Percentiles rank a stretch among this genome's conserved stretches.
Evolutionary conservation across 2,797 vertebrate species (phyloP).

Genomic region (Galaxias olidus): DNA sequence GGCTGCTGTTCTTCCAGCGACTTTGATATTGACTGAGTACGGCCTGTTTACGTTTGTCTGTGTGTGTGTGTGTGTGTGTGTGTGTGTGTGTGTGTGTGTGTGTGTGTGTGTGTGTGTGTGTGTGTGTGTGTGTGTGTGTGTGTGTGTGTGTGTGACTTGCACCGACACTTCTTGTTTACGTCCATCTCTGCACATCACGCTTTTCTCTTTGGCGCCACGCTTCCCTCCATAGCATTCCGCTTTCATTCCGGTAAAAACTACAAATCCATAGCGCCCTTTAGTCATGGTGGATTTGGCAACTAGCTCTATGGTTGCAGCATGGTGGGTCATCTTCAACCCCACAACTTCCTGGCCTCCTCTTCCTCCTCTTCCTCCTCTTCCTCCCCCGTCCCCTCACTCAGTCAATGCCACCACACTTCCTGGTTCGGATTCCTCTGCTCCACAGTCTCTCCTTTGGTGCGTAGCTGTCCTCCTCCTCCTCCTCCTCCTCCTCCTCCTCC

Average conservation of each 20-base stretch:
- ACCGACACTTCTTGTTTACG: too few relatives aligned
- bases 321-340: constrained; percentile 30
- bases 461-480: constrained; percentile 16
- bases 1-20: constrained; percentile 31
- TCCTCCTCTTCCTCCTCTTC: background rate
- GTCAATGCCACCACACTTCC: constrained; percentile 32
- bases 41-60: constrained; percentile 15
- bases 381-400: constrained; percentile 8
- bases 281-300: background rate
- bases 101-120: too few relatives aligned
- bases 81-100: too few relatives aligned
- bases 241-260: background rate
- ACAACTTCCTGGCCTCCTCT: constrained; percentile 40
- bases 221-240: background rate
- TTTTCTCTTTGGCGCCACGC: too few relatives aligned
- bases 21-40: constrained; percentile 25
- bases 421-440: constrained; percentile 5
- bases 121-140: too few relatives aligned
- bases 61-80: too few relatives aligned
- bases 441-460: constrained; percentile 11
- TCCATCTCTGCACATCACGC: background rate
- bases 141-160: too few relatives aligned
- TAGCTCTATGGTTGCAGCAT: constrained; percentile 22
- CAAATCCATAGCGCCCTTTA: background rate
- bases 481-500: constrained; percentile 7